Evolutionary conservation across 2,797 vertebrate species (phyloP), one percentile per base, ranked within the genome.

Genomic region (Crypturellus tataupa): DNA sequence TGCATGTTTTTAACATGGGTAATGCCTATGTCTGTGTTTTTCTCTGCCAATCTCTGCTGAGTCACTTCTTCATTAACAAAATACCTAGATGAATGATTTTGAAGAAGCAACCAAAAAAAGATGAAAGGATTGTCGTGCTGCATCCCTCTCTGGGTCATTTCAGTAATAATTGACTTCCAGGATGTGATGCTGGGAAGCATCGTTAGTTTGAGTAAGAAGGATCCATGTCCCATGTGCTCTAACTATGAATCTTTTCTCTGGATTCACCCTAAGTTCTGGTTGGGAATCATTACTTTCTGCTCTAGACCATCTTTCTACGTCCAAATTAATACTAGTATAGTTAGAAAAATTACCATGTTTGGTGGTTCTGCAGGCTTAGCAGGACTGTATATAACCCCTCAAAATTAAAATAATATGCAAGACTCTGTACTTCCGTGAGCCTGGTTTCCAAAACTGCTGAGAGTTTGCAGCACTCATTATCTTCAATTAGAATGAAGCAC

Each of bases 401-500:
- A 81, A 79, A 70, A 88, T 88, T 83, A 80, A 72, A 90, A 67
- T 68, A 69, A 68, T 10, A 17, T 59, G 21, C 13, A 75, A 83
- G 53, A 35, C 59, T 80, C 92, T 51, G 72, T 76, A 92, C 49
- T 56, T 91, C 62, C 68, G 17, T 65, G 75, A 89, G 14, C 5
- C 5, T 0, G 42, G 1, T 84, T 94, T 92, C 39, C 49, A 76
- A 84, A 94, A 91, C 67, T 81, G 47, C 78, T 90, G 87, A 87
- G 88, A 94, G 73, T 94, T 65, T 60, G 13, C 63, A 75, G 6
- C 27, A 84, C 24, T 27, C 56, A 64, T 88, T 27, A 1, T 47
- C 91, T 91, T 91, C 78, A 96, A 46, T 95, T 93, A 94, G 27
- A 77, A 33, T 10, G 21, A 73, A 91, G 21, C n/a, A 53, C 18